Percentiles rank a stretch among this genome's conserved stretches.
phyloP scores from a whole-genome alignment of 2,113 vertebrate genomes.

The Xiphophorus couchianus region DNA sequence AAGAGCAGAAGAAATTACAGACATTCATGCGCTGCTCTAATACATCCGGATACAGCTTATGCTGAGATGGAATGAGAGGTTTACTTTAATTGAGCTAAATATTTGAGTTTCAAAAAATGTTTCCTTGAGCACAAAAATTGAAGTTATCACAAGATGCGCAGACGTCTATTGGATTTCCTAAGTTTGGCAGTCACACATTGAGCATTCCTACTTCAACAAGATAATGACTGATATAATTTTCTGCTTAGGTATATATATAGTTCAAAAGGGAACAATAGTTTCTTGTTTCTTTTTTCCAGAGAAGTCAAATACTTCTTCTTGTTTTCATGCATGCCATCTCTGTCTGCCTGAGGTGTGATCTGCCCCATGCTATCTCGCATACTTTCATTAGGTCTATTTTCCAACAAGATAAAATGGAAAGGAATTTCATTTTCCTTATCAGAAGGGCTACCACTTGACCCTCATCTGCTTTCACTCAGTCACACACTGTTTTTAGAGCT shows the following conservation, averaged over 20 bases:
- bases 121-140: neutral
- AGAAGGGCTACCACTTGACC: constrained; percentile 18
- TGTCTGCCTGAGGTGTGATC: constrained; percentile 39
- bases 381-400: constrained; percentile 57
- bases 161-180: neutral
- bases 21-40: constrained; percentile 48
- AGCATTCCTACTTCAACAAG: neutral
- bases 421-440: constrained; percentile 72
- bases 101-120: constrained; percentile 13
- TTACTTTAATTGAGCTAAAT: constrained; percentile 4
- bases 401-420: constrained; percentile 56
- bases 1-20: constrained; percentile 67
- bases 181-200: constrained; percentile 18
- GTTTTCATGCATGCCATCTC: constrained; percentile 10
- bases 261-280: neutral
- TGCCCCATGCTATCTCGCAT: constrained; percentile 35
- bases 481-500: constrained; percentile 68
- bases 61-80: constrained; percentile 18
- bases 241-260: neutral
- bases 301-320: neutral
- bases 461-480: constrained; percentile 62
- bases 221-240: neutral
- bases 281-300: neutral
- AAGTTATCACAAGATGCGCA: neutral
- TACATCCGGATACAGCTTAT: constrained; percentile 3